A percentile compares a stretch with the other conserved stretches of the same genome.
phyloP scores from a whole-genome alignment of 1,140 invertebrate genomes.

The Steinernema khuongi region DNA sequence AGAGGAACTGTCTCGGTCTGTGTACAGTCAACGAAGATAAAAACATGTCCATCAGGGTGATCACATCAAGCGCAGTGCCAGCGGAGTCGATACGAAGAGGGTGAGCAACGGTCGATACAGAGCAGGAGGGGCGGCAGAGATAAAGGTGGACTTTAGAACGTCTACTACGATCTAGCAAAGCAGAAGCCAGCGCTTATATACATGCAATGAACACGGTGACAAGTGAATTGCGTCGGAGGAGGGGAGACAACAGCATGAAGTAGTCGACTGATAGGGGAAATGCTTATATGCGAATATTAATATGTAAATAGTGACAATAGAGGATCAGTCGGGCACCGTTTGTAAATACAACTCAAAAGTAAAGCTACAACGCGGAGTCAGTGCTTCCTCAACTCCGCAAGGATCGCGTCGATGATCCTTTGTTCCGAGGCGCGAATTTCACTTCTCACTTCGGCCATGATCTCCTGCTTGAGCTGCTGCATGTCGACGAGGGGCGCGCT shows the following conservation, averaged over 20 bases:
- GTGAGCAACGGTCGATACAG: not conserved
- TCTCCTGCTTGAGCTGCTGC: conserved; percentile 27
- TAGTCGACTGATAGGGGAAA: not conserved
- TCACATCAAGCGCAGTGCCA: not conserved
- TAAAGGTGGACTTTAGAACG: not conserved
- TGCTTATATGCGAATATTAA: not conserved
- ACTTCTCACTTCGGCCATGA: conserved; percentile 23
- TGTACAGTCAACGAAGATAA: too few relatives aligned
- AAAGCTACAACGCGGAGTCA: not conserved
- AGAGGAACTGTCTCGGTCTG: too few relatives aligned
- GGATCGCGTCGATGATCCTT: not conserved
- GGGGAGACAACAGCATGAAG: not conserved
- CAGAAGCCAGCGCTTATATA: not conserved
- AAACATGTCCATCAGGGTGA: too few relatives aligned
- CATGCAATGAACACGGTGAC: not conserved
- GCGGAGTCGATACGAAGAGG: not conserved
- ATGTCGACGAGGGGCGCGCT: conserved; percentile 17
- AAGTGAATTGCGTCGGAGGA: conserved; percentile 9
- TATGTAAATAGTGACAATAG: too few relatives aligned
- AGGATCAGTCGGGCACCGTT: conserved; percentile 6
- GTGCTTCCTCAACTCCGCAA: not conserved
- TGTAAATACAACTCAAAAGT: conserved; percentile 11
- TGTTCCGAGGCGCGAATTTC: not conserved
- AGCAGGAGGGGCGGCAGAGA: not conserved
- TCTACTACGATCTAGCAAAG: conserved; percentile 12